A percentile compares a stretch with the other conserved stretches of the same genome.
phyloP scores from a whole-genome alignment of 2,888 invertebrate species.

The Habrosyne pyritoides region DNA sequence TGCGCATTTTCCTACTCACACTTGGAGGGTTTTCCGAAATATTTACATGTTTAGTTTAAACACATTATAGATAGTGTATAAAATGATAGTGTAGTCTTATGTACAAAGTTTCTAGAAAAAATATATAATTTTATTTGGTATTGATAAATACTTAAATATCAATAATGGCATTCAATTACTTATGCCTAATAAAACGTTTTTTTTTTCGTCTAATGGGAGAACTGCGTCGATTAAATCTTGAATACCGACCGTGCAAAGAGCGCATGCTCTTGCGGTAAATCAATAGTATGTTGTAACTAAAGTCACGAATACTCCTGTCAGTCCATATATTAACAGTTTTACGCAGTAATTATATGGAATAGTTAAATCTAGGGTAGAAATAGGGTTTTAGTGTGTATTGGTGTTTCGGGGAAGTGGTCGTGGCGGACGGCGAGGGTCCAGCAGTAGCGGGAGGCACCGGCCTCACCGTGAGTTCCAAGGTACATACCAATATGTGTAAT shows the following conservation, averaged over 20 bases:
- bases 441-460: constrained; percentile 76
- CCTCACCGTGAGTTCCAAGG: constrained; percentile 82
- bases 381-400: constrained; percentile 46
- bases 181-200: neutral
- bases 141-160: neutral
- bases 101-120: no score
- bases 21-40: no score
- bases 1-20: no score
- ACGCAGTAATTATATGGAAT: constrained; percentile 4
- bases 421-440: constrained; percentile 73
- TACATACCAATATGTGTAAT: no score
- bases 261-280: constrained; percentile 7
- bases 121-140: no score
- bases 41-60: no score
- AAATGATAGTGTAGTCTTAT: no score
- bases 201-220: no score
- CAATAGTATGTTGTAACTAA: neutral
- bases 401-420: constrained; percentile 59
- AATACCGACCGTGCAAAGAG: neutral
- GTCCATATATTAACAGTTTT: neutral
- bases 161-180: neutral
- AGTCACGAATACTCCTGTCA: neutral
- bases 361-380: constrained; percentile 19
- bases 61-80: no score
- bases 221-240: neutral